These are phyloP conservation scores for Idaea aversata DNA, from an alignment of 2,888 invertebrate genomes.

Conservation along the genomic window DNA sequence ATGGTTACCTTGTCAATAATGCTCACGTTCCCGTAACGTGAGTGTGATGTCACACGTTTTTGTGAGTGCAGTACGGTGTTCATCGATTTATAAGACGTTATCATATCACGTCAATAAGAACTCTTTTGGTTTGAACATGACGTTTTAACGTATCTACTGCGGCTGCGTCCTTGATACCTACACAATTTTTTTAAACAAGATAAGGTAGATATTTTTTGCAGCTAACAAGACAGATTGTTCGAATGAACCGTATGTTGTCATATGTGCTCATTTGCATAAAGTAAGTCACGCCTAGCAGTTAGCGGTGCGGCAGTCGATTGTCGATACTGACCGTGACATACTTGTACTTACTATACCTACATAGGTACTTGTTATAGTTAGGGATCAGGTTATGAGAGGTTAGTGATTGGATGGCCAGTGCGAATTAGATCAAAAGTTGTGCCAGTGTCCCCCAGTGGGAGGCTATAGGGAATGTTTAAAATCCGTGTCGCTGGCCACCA, in stretches of 20 bases:
- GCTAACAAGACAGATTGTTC: background rate
- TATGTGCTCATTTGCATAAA: background rate
- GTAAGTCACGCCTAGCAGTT: background rate
- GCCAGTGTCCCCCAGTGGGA: background rate
- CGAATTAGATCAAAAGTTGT: background rate
- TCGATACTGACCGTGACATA: background rate
- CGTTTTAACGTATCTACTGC: too few relatives aligned
- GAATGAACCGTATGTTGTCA: background rate
- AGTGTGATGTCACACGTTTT: too few relatives aligned
- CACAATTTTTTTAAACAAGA: background rate
- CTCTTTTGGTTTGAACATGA: too few relatives aligned
- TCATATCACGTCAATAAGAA: too few relatives aligned
- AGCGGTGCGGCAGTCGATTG: background rate
- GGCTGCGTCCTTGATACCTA: background rate
- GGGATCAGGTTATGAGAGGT: background rate
- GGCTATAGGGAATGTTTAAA: background rate
- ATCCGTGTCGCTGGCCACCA: background rate
- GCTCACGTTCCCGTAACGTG: too few relatives aligned
- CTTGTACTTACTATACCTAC: background rate
- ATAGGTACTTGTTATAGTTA: background rate
- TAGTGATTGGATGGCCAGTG: background rate
- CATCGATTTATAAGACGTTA: too few relatives aligned
- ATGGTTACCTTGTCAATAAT: too few relatives aligned
- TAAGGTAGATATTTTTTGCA: background rate
- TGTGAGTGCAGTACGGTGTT: too few relatives aligned